phyloP scores from a whole-genome alignment of 2,113 vertebrate genomes.

The Nycticorax nycticorax region DNA sequence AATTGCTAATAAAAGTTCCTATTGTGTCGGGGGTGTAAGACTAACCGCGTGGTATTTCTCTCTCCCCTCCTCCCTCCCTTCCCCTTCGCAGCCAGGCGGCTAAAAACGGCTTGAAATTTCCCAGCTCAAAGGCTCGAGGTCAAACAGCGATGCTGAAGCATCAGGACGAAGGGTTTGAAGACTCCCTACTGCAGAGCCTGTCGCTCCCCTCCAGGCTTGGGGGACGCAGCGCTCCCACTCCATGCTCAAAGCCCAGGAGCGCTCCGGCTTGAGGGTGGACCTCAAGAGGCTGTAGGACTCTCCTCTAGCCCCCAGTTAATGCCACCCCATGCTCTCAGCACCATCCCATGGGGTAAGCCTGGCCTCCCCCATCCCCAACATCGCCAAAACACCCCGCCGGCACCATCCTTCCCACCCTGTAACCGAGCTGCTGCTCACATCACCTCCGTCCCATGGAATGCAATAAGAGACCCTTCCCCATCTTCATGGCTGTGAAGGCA shows the following conservation, averaged over 20 bases:
- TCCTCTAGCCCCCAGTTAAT: not conserved
- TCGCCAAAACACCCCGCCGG: not conserved
- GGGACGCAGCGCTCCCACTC: rapidly evolving
- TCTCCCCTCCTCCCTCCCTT: not conserved
- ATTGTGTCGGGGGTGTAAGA: slow-evolving; percentile 32
- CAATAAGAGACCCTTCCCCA: rapidly evolving
- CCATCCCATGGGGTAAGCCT: not conserved
- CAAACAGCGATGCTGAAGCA: not conserved
- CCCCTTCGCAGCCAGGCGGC: slow-evolving; percentile 9
- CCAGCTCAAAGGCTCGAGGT: not conserved
- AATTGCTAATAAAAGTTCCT: slow-evolving; percentile 59
- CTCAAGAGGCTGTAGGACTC: not conserved
- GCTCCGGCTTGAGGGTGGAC: not conserved
- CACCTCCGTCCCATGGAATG: rapidly evolving
- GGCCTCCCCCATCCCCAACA: not conserved
- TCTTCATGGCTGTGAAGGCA: rapidly evolving
- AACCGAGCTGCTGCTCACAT: rapidly evolving
- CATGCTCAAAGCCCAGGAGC: rapidly evolving
- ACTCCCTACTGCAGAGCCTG: rapidly evolving
- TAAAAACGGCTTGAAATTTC: not conserved
- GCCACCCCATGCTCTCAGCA: not conserved
- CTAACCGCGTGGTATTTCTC: slow-evolving; percentile 9
- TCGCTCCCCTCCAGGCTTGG: not conserved
- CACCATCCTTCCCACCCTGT: not conserved
- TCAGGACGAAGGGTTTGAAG: not conserved